These are phyloP conservation scores for Carduelis carduelis DNA, from an alignment of 2,797 vertebrate species.

Conservation along the genomic window DNA sequence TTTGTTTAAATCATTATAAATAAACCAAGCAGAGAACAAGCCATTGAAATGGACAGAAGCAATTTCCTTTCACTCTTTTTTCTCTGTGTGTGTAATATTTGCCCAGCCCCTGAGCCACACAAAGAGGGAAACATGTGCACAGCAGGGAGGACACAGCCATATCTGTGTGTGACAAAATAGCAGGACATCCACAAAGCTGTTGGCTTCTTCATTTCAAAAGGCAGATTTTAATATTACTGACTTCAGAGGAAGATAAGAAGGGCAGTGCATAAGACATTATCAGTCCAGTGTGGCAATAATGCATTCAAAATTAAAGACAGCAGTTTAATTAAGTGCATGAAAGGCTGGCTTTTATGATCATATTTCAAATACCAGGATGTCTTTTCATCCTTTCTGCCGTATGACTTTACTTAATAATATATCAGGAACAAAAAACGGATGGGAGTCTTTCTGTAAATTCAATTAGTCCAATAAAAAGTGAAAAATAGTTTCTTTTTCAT, in stretches of 20 bases:
- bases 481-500: conserved; percentile 77
- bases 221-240: conserved; percentile 61
- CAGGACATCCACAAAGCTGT: conserved; percentile 6
- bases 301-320: conserved; percentile 72
- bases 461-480: conserved; percentile 78
- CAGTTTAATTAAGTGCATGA: conserved; percentile 76
- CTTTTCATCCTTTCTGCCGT: conserved; percentile 73
- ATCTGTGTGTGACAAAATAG: conserved; percentile 12
- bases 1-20: conserved; percentile 26
- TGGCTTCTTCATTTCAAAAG: conserved; percentile 56
- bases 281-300: conserved; percentile 68
- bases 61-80: conserved; percentile 13
- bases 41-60: conserved; percentile 11
- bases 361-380: conserved; percentile 71
- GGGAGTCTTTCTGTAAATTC: conserved; percentile 75
- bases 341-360: conserved; percentile 70
- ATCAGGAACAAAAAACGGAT: conserved; percentile 72
- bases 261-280: conserved; percentile 57
- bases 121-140: conserved; percentile 6
- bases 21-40: not conserved
- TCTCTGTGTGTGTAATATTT: not conserved
- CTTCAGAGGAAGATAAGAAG: conserved; percentile 63
- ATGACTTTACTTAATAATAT: conserved; percentile 71
- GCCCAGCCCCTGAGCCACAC: not conserved
- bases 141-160: not conserved